Conservation (phyloP, 35 echinoderm and acorn worm genomes). For the Holothuria glaberrima region DNA sequence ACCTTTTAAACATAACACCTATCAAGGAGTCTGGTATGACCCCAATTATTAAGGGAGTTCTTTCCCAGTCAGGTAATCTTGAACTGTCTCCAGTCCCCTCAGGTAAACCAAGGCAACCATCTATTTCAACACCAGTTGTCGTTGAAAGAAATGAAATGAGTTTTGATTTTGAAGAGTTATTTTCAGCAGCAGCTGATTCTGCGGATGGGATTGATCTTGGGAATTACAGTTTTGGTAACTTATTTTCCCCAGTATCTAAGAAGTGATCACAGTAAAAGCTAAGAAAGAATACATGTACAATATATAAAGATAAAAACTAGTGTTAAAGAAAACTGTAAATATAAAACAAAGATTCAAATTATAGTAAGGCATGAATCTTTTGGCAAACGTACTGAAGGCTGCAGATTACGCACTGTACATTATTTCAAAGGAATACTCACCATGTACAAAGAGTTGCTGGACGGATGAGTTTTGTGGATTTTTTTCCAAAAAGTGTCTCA, state of each 20-base stretch:
- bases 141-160: slow-evolving; percentile 11
- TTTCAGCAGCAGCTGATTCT: not conserved
- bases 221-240: slow-evolving; percentile 35
- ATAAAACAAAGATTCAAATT: no score
- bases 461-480: no score
- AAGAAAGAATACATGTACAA: not conserved
- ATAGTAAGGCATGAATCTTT: no score
- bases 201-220: not conserved
- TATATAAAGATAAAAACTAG: no score
- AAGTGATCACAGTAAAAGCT: not conserved
- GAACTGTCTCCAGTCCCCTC: not conserved
- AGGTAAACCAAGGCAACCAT: not conserved
- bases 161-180: slow-evolving; percentile 38
- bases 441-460: no score
- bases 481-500: no score
- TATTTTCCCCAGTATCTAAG: slow-evolving; percentile 47
- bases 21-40: slow-evolving; percentile 49
- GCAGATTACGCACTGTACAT: no score
- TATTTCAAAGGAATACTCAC: no score
- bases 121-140: not conserved
- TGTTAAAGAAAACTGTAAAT: no score
- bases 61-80: not conserved
- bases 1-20: slow-evolving; percentile 23
- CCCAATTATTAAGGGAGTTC: slow-evolving; percentile 22
- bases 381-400: no score